Base-by-base conservation (phyloP, 2,888 invertebrate species). In the Drosophila subsilvestris region DNA sequence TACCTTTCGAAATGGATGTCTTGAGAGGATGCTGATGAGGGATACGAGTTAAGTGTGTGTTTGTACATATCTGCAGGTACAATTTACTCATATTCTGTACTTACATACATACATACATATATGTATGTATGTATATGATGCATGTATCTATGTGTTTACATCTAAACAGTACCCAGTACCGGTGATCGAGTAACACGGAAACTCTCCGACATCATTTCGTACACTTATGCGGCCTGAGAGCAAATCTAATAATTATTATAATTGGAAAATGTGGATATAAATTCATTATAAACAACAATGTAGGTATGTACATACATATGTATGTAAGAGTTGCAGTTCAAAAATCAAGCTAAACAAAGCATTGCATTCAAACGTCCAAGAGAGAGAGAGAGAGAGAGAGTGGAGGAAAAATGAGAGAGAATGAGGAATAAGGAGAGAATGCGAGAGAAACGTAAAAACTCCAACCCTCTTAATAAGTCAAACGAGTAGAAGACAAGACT, bases 381-480 rank as follows among this genome's bases (percentile, higher is more conserved):
- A 51, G 48, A 63, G 67, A 58, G 43, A 17, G 50, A 58, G 43
- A 17, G 50, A 49, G 51, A 57, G 53, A 29, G 51, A 47, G 17
- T 17, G 66, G 72, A 68, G 74, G 72, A 74, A 74, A 47, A 43
- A 65, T 68, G 60, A 67, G 68, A 75, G 69, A 69, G 68, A 65
- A 37, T 44, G 63, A 78, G 70, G 61, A 65, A 71, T 32, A 32
- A 12, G 12, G 14, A 32, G 27, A 78, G 69, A 83, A 78, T 55
- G 55, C 68, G 60, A 74, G 66, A 79, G 88, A 70, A 14, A 74
- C 78, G 77, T 76, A 80, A 83, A 85, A 81, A 85, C 83, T 83
- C 83, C 83, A 87, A 83, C 83, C 83, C 83, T 78, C 86, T 75
- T 68, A 78, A 80, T 84, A 82, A 83, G 80, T 80, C 80, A 83